Evolutionary conservation across 2,888 invertebrate species (phyloP).

Genomic region (Coecobrya sp.): DNA sequence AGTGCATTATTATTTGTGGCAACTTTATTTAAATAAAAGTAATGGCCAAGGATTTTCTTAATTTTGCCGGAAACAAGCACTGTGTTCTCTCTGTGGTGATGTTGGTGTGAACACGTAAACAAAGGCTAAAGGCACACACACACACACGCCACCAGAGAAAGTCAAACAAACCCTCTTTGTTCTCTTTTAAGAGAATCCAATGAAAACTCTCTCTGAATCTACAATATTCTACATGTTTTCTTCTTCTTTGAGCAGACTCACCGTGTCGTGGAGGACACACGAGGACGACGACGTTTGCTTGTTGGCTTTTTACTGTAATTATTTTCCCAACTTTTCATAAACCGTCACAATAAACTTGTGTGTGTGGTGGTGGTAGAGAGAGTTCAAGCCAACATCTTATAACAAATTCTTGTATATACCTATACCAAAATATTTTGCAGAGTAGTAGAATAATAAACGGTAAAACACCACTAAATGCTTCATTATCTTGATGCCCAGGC

Average conservation of each 20-base stretch:
- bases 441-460: no score
- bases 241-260: not conserved
- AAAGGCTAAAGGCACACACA: not conserved
- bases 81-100: no score
- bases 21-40: not conserved
- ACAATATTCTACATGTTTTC: not conserved
- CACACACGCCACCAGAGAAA: not conserved
- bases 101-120: not conserved
- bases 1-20: not conserved
- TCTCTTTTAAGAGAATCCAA: not conserved
- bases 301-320: not conserved
- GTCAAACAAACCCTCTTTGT: conserved; percentile 1
- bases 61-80: not conserved
- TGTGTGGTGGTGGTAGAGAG: not conserved
- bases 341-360: not conserved
- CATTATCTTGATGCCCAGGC: no score
- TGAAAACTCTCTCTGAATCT: not conserved
- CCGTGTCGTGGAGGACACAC: no score
- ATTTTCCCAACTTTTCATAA: not conserved
- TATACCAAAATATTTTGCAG: no score
- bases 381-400: not conserved
- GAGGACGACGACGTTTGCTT: not conserved
- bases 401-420: no score
- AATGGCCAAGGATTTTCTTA: conserved; percentile 5
- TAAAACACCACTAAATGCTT: no score